These are phyloP conservation scores for Oostethus manadensis DNA, from an alignment of 2,113 vertebrate species.

Conservation along the genomic window DNA sequence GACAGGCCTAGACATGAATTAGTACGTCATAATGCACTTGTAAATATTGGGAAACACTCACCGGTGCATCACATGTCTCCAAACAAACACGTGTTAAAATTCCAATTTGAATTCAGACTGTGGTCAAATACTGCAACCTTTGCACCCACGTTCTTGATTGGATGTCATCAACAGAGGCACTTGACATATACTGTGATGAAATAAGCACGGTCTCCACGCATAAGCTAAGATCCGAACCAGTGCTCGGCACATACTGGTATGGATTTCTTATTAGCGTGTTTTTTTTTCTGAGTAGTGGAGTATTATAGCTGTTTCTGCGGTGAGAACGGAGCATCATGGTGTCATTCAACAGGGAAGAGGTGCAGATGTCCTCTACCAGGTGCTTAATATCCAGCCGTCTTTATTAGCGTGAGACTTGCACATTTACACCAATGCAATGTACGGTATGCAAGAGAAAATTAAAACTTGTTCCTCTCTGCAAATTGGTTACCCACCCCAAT, in stretches of 20 bases:
- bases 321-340: constrained; percentile 16
- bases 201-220: constrained; percentile 24
- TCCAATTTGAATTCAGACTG: constrained; percentile 10
- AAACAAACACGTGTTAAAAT: constrained; percentile 24
- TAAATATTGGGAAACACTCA: constrained; percentile 45
- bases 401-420: constrained; percentile 32
- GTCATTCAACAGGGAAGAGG: constrained; percentile 46
- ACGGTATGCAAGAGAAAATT: constrained; percentile 10
- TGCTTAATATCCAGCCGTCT: constrained; percentile 51
- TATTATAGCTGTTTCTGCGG: constrained; percentile 14
- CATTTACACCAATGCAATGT: constrained; percentile 61
- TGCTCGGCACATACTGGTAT: constrained; percentile 22
- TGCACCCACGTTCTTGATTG: constrained; percentile 38
- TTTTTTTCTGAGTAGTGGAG: constrained; percentile 15
- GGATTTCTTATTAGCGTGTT: constrained; percentile 10
- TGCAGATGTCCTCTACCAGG: constrained; percentile 42
- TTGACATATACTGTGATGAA: constrained; percentile 52
- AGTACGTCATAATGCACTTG: constrained; percentile 31
- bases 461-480: no score
- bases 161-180: constrained; percentile 38
- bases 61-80: constrained; percentile 10
- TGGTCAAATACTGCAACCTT: constrained; percentile 35
- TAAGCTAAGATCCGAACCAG: constrained; percentile 21
- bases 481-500: no score
- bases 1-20: no score